phyloP scores from a whole-genome alignment of 1,140 invertebrate species.

The Bombus superbus region DNA sequence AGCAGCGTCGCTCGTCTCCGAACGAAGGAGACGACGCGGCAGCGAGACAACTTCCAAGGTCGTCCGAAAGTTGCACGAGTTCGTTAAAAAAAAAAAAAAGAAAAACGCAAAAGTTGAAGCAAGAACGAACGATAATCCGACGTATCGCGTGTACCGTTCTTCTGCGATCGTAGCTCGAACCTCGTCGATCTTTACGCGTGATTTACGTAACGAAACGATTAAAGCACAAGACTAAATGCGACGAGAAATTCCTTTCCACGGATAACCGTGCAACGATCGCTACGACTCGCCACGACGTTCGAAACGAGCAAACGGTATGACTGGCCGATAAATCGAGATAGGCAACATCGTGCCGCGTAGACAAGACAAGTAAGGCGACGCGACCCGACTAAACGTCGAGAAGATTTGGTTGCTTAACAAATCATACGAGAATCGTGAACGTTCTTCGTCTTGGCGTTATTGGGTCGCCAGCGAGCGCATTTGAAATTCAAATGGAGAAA shows the following conservation, averaged over 20 bases:
- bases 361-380: background rate
- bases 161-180: no score
- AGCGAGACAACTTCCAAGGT: background rate
- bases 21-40: background rate
- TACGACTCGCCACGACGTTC: no score
- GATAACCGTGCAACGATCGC: no score
- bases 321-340: no score
- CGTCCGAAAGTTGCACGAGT: background rate
- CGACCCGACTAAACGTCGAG: background rate
- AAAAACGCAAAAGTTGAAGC: no score
- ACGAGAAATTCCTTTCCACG: no score
- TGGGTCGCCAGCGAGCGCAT: background rate
- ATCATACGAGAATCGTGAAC: background rate
- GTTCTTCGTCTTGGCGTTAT: background rate
- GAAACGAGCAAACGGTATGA: no score
- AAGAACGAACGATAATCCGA: background rate
- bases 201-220: no score
- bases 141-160: no score
- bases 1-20: background rate
- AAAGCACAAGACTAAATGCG: no score
- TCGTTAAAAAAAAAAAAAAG: background rate
- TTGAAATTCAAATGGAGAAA: constrained; percentile 44
- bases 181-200: no score
- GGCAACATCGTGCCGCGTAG: no score
- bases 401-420: background rate